phyloP scores from a whole-genome alignment of 1,140 invertebrate genomes.

The Philopotamus ludificatus region DNA sequence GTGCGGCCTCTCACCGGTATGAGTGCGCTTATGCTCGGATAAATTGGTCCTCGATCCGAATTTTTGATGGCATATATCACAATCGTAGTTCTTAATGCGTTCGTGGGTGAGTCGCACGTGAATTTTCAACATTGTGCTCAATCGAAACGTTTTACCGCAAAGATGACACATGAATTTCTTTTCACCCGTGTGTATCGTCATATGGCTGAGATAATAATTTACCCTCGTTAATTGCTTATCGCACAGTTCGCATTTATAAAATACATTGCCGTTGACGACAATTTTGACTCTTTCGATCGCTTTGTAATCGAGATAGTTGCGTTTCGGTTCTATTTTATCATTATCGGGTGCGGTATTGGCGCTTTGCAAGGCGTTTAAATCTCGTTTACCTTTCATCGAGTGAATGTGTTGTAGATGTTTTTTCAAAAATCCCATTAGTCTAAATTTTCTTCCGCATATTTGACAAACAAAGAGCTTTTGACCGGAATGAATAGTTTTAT shows the following conservation, averaged over 20 bases:
- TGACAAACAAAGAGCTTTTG: conserved; percentile 40
- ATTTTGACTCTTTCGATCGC: conserved; percentile 50
- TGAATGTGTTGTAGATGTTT: conserved; percentile 42
- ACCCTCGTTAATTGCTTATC: conserved; percentile 61
- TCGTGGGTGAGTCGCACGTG: conserved; percentile 67
- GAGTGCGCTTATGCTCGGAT: conserved; percentile 64
- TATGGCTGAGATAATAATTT: conserved; percentile 62
- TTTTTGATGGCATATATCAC: conserved; percentile 56
- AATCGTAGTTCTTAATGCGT: conserved; percentile 58
- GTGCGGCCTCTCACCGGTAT: conserved; percentile 65
- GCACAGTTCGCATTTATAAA: conserved; percentile 61
- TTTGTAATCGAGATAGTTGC: conserved; percentile 47
- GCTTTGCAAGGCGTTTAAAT: conserved; percentile 27
- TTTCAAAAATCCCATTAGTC: conserved; percentile 37
- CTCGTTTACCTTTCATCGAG: conserved; percentile 23
- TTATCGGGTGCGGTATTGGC: conserved; percentile 5
- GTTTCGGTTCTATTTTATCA: conserved; percentile 31
- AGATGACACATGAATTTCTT: conserved; percentile 70
- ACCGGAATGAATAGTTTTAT: conserved; percentile 38
- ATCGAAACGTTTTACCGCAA: conserved; percentile 72
- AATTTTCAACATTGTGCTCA: conserved; percentile 60
- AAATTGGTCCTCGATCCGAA: conserved; percentile 59
- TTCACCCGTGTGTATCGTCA: conserved; percentile 69
- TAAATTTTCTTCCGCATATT: conserved; percentile 40
- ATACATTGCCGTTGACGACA: conserved; percentile 51